Percentiles rank a stretch among this genome's conserved stretches.
Evolutionary conservation across 2,797 vertebrate genomes (phyloP).

Genomic region (Aeoliscus strigatus): DNA sequence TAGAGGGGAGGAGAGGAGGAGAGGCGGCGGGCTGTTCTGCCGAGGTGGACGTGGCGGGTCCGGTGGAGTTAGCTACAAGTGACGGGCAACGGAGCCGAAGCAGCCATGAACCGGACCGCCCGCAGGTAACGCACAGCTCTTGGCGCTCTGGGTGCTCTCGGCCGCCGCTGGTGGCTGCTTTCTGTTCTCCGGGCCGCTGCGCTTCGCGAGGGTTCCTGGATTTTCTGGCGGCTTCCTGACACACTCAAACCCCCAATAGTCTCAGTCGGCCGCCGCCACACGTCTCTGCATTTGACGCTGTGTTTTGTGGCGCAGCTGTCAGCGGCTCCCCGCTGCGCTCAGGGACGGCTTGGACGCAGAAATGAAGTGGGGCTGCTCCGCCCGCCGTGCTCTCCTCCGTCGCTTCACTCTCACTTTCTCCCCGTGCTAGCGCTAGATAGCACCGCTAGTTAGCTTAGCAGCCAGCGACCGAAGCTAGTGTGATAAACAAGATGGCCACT

Average conservation of each 20-base stretch:
- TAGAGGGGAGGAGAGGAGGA: constrained; percentile 55
- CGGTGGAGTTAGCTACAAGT: constrained; percentile 57
- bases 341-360: neutral
- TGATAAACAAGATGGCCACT: constrained; percentile 79
- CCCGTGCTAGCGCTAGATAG: constrained; percentile 34
- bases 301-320: constrained; percentile 28
- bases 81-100: constrained; percentile 51
- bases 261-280: constrained; percentile 14
- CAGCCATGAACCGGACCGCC: constrained; percentile 59
- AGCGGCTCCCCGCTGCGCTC: constrained; percentile 27
- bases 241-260: constrained; percentile 7
- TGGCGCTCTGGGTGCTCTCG: constrained; percentile 1
- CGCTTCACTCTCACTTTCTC: constrained; percentile 57
- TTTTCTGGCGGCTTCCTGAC: constrained; percentile 23
- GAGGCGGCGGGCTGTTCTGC: constrained; percentile 64
- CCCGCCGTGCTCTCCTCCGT: constrained; percentile 14
- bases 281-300: constrained; percentile 7
- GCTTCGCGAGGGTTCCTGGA: constrained; percentile 23
- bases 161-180: neutral
- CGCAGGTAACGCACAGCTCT: constrained; percentile 61
- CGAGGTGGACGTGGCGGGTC: constrained; percentile 81
- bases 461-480: constrained; percentile 21
- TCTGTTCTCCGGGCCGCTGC: constrained; percentile 4
- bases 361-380: neutral
- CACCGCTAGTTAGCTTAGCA: constrained; percentile 44